Base-by-base conservation (phyloP, 2,888 invertebrate genomes). In the Opisthograptis luteolata region DNA sequence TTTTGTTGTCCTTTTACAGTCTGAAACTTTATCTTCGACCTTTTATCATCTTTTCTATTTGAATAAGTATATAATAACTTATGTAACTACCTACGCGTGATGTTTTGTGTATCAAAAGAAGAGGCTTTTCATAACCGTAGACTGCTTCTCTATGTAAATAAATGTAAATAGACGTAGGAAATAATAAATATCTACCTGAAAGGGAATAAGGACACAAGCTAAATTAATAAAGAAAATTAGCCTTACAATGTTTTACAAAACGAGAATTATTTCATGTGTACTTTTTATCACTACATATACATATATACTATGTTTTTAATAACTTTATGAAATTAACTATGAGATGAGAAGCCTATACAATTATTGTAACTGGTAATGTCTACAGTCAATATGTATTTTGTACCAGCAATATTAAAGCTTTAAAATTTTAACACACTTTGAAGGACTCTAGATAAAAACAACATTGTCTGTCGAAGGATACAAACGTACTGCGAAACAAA, bases 91-190 rank as follows among this genome's bases (percentile, higher is more conserved):
- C 0, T 19, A 13, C 41, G 49, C 44, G 56, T 55, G 56, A 53
- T 69, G 67, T 72, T 71, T 70, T 70, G 64, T 73, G 61, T 69
- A 36, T 45, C 30, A 48, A 59, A 56, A 61, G 52, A 70, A 72
- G 77, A 76, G 76, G 78, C 77, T 79, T 76, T 69, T 68, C 58
- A 70, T 57, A 71, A 72, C 63, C 58, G 60, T 68, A 60, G 65
- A 70, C 70, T 68, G 73, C 73, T 70, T 70, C 63, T 64, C 63
- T 73, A 68, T 81, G 82, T 82, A 81, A 68, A 80, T 79, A 79
- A 58, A 66, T 76, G 73, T 75, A 76, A 70, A 79, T 65, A 73
- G 60, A 60, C 55, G 55, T 44, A 59, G 52, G 44, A 63, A 48
- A 45, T 32, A 37, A 25, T 32, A 37, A 36, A 42, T 20, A 22